Evolutionary conservation across 1,140 invertebrate genomes (phyloP), one percentile per base, ranked within the genome.

Genomic region (Danaus plexippus): DNA sequence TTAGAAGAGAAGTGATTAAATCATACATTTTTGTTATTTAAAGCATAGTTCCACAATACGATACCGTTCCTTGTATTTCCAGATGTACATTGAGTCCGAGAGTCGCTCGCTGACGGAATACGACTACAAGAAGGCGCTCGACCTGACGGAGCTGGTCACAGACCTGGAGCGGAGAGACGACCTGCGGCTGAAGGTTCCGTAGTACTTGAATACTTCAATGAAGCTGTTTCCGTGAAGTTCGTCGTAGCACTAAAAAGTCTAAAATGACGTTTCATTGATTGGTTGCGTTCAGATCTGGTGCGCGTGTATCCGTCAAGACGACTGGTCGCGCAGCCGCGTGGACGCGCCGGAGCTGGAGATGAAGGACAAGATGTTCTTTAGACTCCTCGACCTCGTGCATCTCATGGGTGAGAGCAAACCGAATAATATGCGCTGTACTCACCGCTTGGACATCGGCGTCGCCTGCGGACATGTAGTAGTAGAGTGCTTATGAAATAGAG

Each of bases 281-380:
- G 1, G 18, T 32, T 32, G 5, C 2, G n/a, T 5, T 13, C 48
- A 91, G 75, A 92, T 97, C 63, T 96, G 95, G 94, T 91, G 91
- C 54, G 89, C 91, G 9, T 91, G 94, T 8, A 91, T 96, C 45
- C 85, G 90, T 22, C 88, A 90, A 54, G 93, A 96, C 77, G 86
- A 88, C 44, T 96, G 93, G 93, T 76, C 87, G 44, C 65, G 80
- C 18, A 78, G 78, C 52, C 87, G 90, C 67, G 84, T 89, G 10
- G 90, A 91, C 69, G 88, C 88, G 70, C 90, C 89, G 1, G 76
- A 55, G 9, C 63, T 57, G 9, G 72, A 66, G 43, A 63, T 80
- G 47, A 90, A 91, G 67, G 86, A 90, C 56, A 92, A 92, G 10
- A 67, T 94, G 41, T 94, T 96, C 73, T 96, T 94, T 79, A 92